Evolutionary conservation across 2,888 invertebrate species (phyloP).

Genomic region (Melanargia galathea): DNA sequence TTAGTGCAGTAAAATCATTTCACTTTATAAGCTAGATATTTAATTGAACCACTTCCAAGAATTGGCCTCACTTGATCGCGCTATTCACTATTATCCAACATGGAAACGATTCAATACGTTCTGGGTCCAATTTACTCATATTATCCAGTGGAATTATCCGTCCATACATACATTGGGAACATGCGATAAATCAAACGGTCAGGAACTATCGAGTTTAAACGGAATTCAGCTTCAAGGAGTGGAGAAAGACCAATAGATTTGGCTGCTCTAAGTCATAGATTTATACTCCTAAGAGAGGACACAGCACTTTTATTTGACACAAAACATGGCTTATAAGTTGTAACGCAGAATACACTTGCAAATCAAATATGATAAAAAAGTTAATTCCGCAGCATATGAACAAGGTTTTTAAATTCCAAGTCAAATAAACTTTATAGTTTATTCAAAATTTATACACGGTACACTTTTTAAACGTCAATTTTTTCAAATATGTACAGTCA

Average conservation of each 20-base stretch:
- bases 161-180: slow-evolving; percentile 6
- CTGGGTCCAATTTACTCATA: slow-evolving; percentile 7
- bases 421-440: too few species aligned
- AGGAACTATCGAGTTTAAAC: slow-evolving; percentile 32
- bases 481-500: too few species aligned
- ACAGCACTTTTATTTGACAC: not conserved
- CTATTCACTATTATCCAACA: slow-evolving; percentile 4
- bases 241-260: slow-evolving; percentile 64
- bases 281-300: not conserved
- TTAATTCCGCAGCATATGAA: too few species aligned
- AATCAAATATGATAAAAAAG: not conserved
- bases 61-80: not conserved
- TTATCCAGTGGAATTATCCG: slow-evolving; percentile 11
- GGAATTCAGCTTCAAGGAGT: slow-evolving; percentile 30
- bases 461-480: too few species aligned
- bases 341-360: not conserved
- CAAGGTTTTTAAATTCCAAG: too few species aligned
- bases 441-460: too few species aligned
- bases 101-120: slow-evolving; percentile 7
- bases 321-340: not conserved
- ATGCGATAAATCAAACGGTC: slow-evolving; percentile 29
- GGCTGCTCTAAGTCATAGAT: slow-evolving; percentile 47
- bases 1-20: not conserved
- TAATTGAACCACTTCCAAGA: slow-evolving; percentile 1
- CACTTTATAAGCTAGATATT: not conserved